Evolutionary conservation across 2,888 invertebrate genomes (phyloP), one percentile per base, ranked within the genome.

Genomic region (Rugalucina vietnamica): DNA sequence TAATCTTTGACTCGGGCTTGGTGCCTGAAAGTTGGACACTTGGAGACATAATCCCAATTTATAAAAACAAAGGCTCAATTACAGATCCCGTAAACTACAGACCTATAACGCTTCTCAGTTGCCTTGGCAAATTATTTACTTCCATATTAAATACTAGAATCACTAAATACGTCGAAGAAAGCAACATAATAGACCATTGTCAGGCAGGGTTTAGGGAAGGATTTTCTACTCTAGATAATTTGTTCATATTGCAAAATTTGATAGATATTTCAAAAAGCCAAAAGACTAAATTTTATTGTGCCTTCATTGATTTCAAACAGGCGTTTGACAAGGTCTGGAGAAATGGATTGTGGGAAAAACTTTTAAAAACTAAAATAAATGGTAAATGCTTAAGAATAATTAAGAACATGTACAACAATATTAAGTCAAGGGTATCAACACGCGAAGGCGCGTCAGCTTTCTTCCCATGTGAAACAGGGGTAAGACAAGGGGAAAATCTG

Each of bases 271-370:
- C n/a, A 72, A 54, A 72, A 8, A 49, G 50, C 36, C 39, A 34
- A 10, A 81, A 76, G 57, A n/a, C 54, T 18, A 76, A 81, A 37
- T n/a, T 76, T 10, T 76, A 57, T 21, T 72, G 76, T 50, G 76
- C 76, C 18, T 81, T 76, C 36, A 76, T 81, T n/a, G 81, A 81
- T 34, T 60, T 76, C 8, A 81, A 81, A 76, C 76, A 76, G 43
- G 76, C 57, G 0, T 81, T 81, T 34, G 76, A 81, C 34, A 76
- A 76, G 32, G 81, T 72, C 1, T 81, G 81, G 76, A 76, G 76
- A 73, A 10, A 24, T 24, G 72, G 76, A 0, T 24, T 57, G 2
- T 81, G 81, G 81, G 21, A 70, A n/a, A 76, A 81, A 81, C 43
- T 81, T 10, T 24, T 76, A 43, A 43, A 1, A n/a, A 50, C 18